These are phyloP conservation scores for Virgularia gustaviana DNA, from an alignment of 92 coral and sea anemone species.

Conservation along the genomic window DNA sequence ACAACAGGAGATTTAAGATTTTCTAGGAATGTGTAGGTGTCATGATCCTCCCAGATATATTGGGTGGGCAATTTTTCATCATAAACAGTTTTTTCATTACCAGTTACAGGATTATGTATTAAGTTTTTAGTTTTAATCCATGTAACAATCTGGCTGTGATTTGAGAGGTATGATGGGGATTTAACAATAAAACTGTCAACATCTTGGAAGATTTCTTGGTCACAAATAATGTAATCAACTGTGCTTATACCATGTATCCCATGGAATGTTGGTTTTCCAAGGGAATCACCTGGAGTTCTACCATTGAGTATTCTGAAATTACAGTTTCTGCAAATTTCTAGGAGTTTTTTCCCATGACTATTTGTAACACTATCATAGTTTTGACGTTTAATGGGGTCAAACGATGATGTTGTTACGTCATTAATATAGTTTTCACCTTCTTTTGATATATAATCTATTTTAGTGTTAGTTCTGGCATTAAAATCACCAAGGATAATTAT, in stretches of 20 bases:
- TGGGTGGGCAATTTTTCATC: slow-evolving; percentile 25
- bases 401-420: not conserved
- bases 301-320: slow-evolving; percentile 39
- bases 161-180: slow-evolving; percentile 7
- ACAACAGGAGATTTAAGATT: slow-evolving; percentile 14
- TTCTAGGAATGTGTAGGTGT: not conserved
- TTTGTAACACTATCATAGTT: slow-evolving; percentile 1
- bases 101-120: not conserved
- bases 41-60: slow-evolving; percentile 39
- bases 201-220: slow-evolving; percentile 39
- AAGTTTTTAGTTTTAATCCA: slow-evolving; percentile 12
- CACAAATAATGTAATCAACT: slow-evolving; percentile 33
- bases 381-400: not conserved
- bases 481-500: slow-evolving; percentile 26
- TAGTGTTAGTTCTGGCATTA: slow-evolving; percentile 16
- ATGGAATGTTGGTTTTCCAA: slow-evolving; percentile 35
- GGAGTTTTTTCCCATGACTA: slow-evolving; percentile 28
- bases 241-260: slow-evolving; percentile 36
- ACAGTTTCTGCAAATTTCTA: slow-evolving; percentile 37
- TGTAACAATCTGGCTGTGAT: slow-evolving; percentile 30
- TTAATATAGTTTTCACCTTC: not conserved
- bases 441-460: slow-evolving; percentile 11
- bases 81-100: not conserved
- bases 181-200: slow-evolving; percentile 18
- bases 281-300: slow-evolving; percentile 9